A percentile compares a stretch with the other conserved stretches of the same genome.
These are phyloP conservation scores for Tupaia chinensis DNA, from an alignment of 2,113 vertebrate genomes.

Conservation along the genomic window DNA sequence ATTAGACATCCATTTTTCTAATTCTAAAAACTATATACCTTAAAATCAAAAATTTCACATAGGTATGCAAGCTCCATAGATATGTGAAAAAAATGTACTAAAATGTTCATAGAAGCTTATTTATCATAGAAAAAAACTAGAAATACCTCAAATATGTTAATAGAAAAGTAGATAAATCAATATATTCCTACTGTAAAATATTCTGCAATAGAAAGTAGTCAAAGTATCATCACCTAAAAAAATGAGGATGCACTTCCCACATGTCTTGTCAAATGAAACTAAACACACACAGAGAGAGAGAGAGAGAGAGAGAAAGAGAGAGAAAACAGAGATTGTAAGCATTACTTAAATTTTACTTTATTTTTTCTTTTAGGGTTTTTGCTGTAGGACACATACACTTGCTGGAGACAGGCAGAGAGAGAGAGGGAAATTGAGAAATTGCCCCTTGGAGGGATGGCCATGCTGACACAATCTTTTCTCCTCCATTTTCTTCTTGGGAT, in stretches of 20 bases:
- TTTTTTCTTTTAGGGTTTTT: too few relatives aligned
- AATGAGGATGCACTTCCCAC: background rate
- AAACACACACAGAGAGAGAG: too few relatives aligned
- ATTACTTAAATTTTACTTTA: background rate
- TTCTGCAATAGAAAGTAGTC: background rate
- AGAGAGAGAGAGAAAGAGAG: background rate
- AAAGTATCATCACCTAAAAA: constrained; percentile 7
- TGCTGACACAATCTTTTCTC: too few relatives aligned
- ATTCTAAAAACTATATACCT: background rate
- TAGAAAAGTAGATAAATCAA: constrained; percentile 21
- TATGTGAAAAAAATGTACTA: background rate
- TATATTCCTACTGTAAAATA: constrained; percentile 17
- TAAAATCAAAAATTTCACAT: background rate
- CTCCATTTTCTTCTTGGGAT: too few relatives aligned
- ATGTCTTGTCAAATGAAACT: background rate
- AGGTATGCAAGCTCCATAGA: background rate
- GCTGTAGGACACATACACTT: too few relatives aligned
- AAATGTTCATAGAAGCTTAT: background rate
- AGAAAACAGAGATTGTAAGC: background rate
- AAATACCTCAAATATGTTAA: background rate
- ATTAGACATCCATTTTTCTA: background rate
- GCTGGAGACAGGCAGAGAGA: too few relatives aligned
- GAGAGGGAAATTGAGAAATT: too few relatives aligned
- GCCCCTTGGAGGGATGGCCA: too few relatives aligned
- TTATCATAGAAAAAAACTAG: background rate